A percentile compares a stretch with the other conserved stretches of the same genome.
These are phyloP conservation scores for Brachyhypopomus gauderio DNA, from an alignment of 2,113 vertebrate species.

Conservation along the genomic window DNA sequence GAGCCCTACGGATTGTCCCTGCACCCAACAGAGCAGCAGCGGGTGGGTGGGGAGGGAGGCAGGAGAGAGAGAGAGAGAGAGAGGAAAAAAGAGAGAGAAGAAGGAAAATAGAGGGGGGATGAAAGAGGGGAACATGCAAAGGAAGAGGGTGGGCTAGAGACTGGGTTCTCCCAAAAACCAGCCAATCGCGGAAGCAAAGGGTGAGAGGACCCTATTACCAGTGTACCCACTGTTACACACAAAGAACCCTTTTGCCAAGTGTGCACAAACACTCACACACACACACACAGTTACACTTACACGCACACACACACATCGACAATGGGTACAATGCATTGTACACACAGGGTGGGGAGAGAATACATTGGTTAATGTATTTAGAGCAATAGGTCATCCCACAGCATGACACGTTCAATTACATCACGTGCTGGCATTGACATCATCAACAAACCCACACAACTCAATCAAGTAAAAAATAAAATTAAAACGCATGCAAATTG, in stretches of 20 bases:
- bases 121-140: constrained; percentile 46
- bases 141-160: constrained; percentile 10
- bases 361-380: constrained; percentile 64
- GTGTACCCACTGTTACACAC: neutral
- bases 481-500: neutral
- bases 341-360: constrained; percentile 59
- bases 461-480: neutral
- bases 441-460: neutral
- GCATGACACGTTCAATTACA: neutral
- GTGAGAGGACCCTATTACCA: neutral
- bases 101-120: constrained; percentile 67
- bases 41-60: constrained; percentile 62
- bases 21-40: constrained; percentile 80
- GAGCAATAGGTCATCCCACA: constrained; percentile 46
- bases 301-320: neutral
- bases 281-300: constrained; percentile 3
- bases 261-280: constrained; percentile 5
- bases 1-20: constrained; percentile 99
- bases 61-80: constrained; percentile 58
- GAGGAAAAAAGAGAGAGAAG: constrained; percentile 62
- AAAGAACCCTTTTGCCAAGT: too few species aligned
- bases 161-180: neutral
- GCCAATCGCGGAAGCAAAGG: neutral
- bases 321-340: constrained; percentile 38
- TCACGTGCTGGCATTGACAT: neutral